Percentiles rank a stretch among this genome's conserved stretches.
Evolutionary conservation across 2,113 vertebrate genomes (phyloP).

Genomic region (Onychorhynchus coronatus): DNA sequence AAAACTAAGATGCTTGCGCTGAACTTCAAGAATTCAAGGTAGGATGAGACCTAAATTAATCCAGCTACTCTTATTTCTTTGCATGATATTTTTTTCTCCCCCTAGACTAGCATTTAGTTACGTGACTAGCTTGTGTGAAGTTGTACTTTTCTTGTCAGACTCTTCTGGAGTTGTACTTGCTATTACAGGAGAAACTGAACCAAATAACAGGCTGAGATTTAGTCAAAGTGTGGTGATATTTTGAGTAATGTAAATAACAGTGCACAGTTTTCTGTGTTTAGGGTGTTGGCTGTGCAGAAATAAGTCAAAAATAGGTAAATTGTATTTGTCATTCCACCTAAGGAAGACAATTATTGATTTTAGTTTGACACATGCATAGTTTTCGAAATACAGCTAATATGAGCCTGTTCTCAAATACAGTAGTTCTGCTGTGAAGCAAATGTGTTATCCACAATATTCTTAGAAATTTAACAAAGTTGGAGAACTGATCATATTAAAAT

Average conservation of each 20-base stretch:
- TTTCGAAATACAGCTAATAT: background rate
- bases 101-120: background rate
- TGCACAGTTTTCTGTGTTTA: background rate
- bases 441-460: rapidly evolving
- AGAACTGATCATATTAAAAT: background rate
- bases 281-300: background rate
- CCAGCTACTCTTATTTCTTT: background rate
- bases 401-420: background rate
- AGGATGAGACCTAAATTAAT: background rate
- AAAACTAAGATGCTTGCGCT: background rate
- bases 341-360: background rate
- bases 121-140: background rate
- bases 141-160: background rate
- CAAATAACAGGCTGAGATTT: background rate
- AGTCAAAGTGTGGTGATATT: background rate
- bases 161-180: background rate
- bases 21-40: constrained; percentile 9
- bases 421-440: background rate
- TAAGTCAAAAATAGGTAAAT: background rate
- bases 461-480: background rate
- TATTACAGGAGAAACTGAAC: background rate
- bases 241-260: background rate
- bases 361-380: background rate
- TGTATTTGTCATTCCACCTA: background rate
- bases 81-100: rapidly evolving